phyloP scores from a whole-genome alignment of 2,888 invertebrate species.

The Cephalotes varians region DNA sequence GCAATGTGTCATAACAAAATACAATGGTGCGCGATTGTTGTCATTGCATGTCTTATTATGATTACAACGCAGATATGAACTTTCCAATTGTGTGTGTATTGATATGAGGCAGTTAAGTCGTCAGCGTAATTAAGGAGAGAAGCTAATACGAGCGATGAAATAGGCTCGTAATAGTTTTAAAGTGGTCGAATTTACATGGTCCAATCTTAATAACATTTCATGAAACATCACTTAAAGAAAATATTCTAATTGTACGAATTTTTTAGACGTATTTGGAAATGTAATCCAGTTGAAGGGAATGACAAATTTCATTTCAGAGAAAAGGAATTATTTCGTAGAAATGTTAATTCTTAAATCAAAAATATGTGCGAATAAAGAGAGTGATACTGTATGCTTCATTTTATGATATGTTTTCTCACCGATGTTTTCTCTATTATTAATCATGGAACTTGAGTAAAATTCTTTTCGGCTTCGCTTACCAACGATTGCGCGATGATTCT shows the following conservation, averaged over 20 bases:
- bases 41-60: constrained; percentile 51
- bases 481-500: constrained; percentile 37
- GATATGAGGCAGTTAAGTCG: constrained; percentile 61
- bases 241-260: not conserved
- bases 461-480: constrained; percentile 39
- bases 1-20: constrained; percentile 49
- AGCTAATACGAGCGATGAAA: not conserved
- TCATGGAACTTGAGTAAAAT: constrained; percentile 1
- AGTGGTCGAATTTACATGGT: not conserved
- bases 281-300: not conserved
- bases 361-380: not conserved
- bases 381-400: not conserved
- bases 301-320: not conserved
- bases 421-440: not conserved
- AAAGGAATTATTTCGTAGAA: not conserved
- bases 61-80: constrained; percentile 66
- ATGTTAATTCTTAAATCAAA: not conserved
- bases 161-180: not conserved
- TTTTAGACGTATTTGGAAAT: not conserved
- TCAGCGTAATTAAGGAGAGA: constrained; percentile 61
- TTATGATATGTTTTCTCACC: not conserved
- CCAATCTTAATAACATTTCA: not conserved
- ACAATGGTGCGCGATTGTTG: constrained; percentile 26
- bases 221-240: constrained; percentile 7
- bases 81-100: constrained; percentile 57